A percentile compares a stretch with the other conserved stretches of the same genome.
These are phyloP conservation scores for Drosophila watanabei DNA, from an alignment of 1,140 invertebrate species.

Conservation along the genomic window DNA sequence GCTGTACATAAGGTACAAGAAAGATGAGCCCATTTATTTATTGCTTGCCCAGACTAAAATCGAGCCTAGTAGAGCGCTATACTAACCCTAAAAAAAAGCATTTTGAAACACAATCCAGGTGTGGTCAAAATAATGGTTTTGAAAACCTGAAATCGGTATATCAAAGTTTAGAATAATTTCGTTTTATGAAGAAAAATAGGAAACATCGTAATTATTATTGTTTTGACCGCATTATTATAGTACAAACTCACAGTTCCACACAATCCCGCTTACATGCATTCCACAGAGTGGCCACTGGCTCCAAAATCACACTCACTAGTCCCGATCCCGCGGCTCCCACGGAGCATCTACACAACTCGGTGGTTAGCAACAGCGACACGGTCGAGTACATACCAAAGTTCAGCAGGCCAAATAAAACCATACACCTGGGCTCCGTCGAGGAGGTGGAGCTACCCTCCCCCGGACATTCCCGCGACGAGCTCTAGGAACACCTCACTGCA, in stretches of 20 bases:
- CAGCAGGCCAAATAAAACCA: conserved; percentile 67
- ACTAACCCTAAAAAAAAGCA: conserved; percentile 48
- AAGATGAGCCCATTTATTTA: conserved; percentile 30
- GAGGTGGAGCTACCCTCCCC: conserved; percentile 67
- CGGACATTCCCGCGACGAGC: conserved; percentile 67
- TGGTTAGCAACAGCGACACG: conserved; percentile 79
- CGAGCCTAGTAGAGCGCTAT: conserved; percentile 37
- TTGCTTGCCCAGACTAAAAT: conserved; percentile 29
- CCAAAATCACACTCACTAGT: conserved; percentile 86
- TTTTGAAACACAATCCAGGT: conserved; percentile 1
- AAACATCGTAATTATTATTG: too few relatives aligned
- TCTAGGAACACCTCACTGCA: conserved; percentile 51
- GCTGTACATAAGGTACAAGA: conserved; percentile 82
- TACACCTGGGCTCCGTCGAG: conserved; percentile 78
- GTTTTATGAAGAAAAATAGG: too few relatives aligned
- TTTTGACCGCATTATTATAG: conserved; percentile 3
- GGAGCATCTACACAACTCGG: conserved; percentile 67
- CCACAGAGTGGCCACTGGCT: conserved; percentile 77
- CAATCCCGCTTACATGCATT: conserved; percentile 53
- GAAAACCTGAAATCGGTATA: too few relatives aligned
- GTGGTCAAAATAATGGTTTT: conserved; percentile 17
- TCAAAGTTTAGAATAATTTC: not conserved
- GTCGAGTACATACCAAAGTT: conserved; percentile 84
- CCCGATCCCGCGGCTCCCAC: conserved; percentile 84
- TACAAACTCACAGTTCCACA: conserved; percentile 11